Base-by-base conservation (phyloP, 2,113 vertebrate species). In the Catharus minimus region DNA sequence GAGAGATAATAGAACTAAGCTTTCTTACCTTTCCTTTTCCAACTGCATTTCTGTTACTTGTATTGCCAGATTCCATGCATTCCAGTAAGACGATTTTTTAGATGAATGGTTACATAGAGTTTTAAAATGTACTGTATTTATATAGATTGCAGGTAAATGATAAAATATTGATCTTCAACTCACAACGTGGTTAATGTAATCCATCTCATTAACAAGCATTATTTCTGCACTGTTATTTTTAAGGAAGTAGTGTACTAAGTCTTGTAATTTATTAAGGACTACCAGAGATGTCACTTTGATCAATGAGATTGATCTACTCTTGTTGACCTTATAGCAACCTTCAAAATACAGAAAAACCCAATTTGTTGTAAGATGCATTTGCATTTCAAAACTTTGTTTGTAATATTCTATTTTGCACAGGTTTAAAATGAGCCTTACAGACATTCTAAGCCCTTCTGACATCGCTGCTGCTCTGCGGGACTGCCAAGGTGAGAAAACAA, bases 401-500 rank as follows among this genome's bases (percentile, higher is more conserved):
- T 66, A 82, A 56, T 72, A 20, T 71, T 41, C 71, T 78, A 4
- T 89, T 97, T 41, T 73, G 82, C 52, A 65, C 96, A 99, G 98
- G 95, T 97, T 93, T 96, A 98, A 97, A 77, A 99, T 99, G 99
- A 99, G 98, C 86, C 98, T 99, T 93, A 98, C 97, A 64, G 99
- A 99, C 44, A 95, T 99, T 80, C 98, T 99, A 55, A 98, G 98
- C 33, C 98, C 98, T 87, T 98, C 98, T 9, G 99, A 98, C 95
- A 99, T 99, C 32, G 98, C 98, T 32, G 99, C 98, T 46, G 99
- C 98, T 79, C 91, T 99, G 93, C 98, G 98, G 96, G 99, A 99
- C 96, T 99, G 99, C 98, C 98, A 99, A 99, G 99, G 99, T 99
- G 97, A 97, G 79, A 30, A 61, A 33, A 62, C 27, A 83, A 66